Evolutionary conservation across 2,113 vertebrate genomes (phyloP).

Genomic region (Tretioscincus oriximinensis): DNA sequence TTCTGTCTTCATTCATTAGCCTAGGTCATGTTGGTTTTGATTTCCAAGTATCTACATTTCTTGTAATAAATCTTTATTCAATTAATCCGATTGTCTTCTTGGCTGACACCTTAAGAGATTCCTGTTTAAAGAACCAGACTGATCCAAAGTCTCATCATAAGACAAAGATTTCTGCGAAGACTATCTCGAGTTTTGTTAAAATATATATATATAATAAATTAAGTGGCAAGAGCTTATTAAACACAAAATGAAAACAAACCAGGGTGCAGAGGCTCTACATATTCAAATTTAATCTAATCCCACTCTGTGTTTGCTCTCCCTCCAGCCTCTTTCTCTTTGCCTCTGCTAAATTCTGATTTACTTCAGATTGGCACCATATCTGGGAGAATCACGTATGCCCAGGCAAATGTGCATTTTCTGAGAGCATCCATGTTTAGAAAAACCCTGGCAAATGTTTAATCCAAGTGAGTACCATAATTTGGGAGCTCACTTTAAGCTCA

Average conservation of each 20-base stretch:
- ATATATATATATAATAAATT: neutral
- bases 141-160: neutral
- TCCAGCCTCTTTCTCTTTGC: no score
- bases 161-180: neutral
- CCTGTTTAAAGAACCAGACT: neutral
- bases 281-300: no score
- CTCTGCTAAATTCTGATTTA: no score
- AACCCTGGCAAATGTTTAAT: no score
- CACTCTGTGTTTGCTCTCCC: no score
- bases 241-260: neutral
- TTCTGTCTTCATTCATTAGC: constrained; percentile 9
- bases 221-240: neutral
- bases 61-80: neutral
- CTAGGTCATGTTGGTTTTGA: neutral
- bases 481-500: no score
- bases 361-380: no score
- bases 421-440: no score
- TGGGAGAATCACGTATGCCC: no score
- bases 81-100: neutral
- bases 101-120: neutral
- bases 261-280: no score
- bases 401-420: no score
- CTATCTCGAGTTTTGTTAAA: neutral
- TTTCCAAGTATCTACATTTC: neutral
- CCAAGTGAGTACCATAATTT: no score